These are phyloP conservation scores for Scaptomyza montana DNA, from an alignment of 1,140 invertebrate genomes.

Conservation along the genomic window DNA sequence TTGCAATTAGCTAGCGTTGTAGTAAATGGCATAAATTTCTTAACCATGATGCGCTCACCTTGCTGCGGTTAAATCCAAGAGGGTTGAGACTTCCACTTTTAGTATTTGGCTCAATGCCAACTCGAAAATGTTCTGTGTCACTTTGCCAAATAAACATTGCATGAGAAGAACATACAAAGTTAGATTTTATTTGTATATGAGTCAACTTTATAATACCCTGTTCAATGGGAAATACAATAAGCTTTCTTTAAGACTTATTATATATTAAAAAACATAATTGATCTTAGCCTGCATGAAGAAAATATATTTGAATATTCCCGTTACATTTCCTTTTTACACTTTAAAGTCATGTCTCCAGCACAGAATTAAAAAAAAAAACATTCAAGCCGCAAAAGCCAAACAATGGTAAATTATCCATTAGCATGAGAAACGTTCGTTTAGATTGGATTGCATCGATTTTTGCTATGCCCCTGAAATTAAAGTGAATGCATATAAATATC, in stretches of 20 bases:
- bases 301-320: background rate
- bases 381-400: background rate
- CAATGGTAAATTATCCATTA: conserved; percentile 12
- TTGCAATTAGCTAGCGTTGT: conserved; percentile 23
- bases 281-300: background rate
- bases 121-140: conserved; percentile 47
- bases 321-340: too few relatives aligned
- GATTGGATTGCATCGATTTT: conserved; percentile 23
- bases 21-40: conserved; percentile 14
- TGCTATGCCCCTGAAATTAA: background rate
- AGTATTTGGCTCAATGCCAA: conserved; percentile 44
- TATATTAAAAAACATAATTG: too few relatives aligned
- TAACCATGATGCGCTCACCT: conserved; percentile 1
- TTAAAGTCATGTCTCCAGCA: background rate
- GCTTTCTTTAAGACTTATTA: too few relatives aligned
- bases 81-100: conserved; percentile 3
- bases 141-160: conserved; percentile 28
- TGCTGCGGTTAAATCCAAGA: background rate
- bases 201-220: background rate
- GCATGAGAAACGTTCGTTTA: conserved; percentile 13
- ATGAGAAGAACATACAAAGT: conserved; percentile 5
- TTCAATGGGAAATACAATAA: background rate
- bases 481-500: background rate
- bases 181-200: background rate
- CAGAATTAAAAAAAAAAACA: too few relatives aligned